Base-by-base conservation (phyloP, 2,888 invertebrate genomes). In the Dicyrtomina minuta region DNA sequence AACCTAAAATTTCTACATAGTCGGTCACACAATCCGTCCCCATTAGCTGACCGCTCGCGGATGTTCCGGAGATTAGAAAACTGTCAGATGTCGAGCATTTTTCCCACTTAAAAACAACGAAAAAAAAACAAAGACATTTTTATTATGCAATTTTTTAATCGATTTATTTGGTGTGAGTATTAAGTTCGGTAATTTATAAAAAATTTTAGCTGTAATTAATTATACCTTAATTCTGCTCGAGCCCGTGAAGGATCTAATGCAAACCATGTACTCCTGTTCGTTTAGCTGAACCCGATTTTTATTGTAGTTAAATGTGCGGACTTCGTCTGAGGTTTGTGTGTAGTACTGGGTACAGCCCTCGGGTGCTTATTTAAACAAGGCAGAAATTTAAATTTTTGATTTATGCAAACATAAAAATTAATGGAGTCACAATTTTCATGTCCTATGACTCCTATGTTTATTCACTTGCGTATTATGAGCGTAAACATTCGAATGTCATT, bases 181-280 rank as follows among this genome's bases (percentile, higher is more conserved):
- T n/a, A n/a, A n/a, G n/a, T n/a, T n/a, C n/a, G n/a, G n/a, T n/a
- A n/a, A n/a, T n/a, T n/a, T n/a, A n/a, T n/a, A n/a, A n/a, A n/a
- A 2, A 41, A 41, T 20, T 39, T 60, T 20, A 6, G 41, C 2
- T 51, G 10, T 20, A 1, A 2, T 5, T 51, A 17, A 51, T 1
- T 2, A 2, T 51, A 51, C 64, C 51, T 43, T 27, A 20, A 66
- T 56, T 41, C 51, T 39, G 51, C 58, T 58, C 1, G 53, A 51
- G 51, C 68, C 68, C 26, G 46, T 26, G 26, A 46, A 59, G 12
- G 60, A 10, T 24, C 61, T 56, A 51, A 68, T 53, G 27, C 69
- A 69, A 20, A 55, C 64, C 24, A 39, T 53, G 55, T 69, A 69
- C n/a, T 17, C 26, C 39, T 69, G 55, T n/a, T 62, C 41, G 24